These are phyloP conservation scores for Drosophila subobscura DNA, from an alignment of 1,140 invertebrate species.

Conservation along the genomic window DNA sequence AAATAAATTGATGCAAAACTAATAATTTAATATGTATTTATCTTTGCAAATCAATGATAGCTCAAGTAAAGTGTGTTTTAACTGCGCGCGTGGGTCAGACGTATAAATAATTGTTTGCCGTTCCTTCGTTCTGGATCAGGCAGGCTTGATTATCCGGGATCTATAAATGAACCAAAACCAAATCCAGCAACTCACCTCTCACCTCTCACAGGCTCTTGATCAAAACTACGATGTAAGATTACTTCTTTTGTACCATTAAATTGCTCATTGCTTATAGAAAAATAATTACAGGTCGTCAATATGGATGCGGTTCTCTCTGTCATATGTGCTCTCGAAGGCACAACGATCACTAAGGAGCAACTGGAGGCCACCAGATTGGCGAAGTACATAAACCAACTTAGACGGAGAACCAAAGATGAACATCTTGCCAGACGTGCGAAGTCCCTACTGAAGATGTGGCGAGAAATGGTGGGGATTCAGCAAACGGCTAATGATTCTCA, in stretches of 20 bases:
- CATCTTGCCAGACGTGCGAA: constrained; percentile 94
- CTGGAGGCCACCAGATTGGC: constrained; percentile 96
- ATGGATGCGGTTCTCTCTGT: constrained; percentile 96
- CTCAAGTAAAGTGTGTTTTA: neutral
- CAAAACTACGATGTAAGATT: constrained; percentile 88
- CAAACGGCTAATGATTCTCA: constrained; percentile 56
- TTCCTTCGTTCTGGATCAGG: constrained; percentile 42
- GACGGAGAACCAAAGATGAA: constrained; percentile 91
- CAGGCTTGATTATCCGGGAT: constrained; percentile 33
- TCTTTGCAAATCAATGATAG: no score
- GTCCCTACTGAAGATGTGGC: constrained; percentile 95
- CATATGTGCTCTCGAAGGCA: constrained; percentile 95
- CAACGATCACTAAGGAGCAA: constrained; percentile 96
- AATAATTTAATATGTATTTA: no score
- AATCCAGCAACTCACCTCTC: constrained; percentile 86
- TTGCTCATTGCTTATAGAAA: neutral
- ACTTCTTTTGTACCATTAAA: neutral
- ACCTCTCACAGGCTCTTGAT: constrained; percentile 87
- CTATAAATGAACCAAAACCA: constrained; percentile 81
- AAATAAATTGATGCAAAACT: no score
- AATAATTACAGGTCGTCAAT: constrained; percentile 92
- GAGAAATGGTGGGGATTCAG: constrained; percentile 87
- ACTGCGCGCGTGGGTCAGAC: constrained; percentile 4
- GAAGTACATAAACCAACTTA: constrained; percentile 95
- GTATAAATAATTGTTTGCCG: constrained; percentile 19